Evolutionary conservation across 1,140 invertebrate genomes (phyloP), one percentile per base, ranked within the genome.

Genomic region (Ctenoplectra terminalis): DNA sequence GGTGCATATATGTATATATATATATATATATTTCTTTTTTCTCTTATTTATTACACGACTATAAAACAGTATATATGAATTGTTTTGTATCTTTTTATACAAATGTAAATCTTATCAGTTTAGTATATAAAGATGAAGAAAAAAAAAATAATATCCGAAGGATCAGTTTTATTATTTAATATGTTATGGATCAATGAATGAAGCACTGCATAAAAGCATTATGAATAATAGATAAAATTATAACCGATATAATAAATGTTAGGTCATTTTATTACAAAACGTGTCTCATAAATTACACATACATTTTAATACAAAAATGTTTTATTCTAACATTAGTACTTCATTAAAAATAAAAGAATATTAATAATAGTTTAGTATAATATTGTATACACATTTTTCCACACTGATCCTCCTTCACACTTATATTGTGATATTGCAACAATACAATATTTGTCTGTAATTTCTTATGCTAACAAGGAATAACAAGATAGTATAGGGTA

Each of bases 401-500:
- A 15, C 73, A 76, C 79, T 78, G 74, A 87, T 78, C 79, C 64
- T 67, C 56, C 61, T 80, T 77, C 34, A 81, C 56, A 76, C 29
- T 79, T 74, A 79, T 56, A 69, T 60, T 23, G 58, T 76, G 43
- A 60, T 52, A 64, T 67, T 83, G 13, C 72, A 78, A 58, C 70
- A 87, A 61, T 82, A 87, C 52, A 87, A 78, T 60, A 72, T 84
- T 74, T 43, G 20, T 72, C 72, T 78, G 61, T 79, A 76, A 54
- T 78, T 78, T 52, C 46, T 73, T 87, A 87, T 61, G 26, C 76
- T 87, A 85, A 79, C 34, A 9, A 72, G 56, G 84, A 78, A 48
- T 86, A 88, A 88, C 73, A 86, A 78, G 83, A 88, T 70, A 85
- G 56, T 87, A 73, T 83, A 73, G 46, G 70, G 56, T 79, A 85